phyloP scores from a whole-genome alignment of 2,797 vertebrate genomes.

The Ctenochaetus hawaiiensis region DNA sequence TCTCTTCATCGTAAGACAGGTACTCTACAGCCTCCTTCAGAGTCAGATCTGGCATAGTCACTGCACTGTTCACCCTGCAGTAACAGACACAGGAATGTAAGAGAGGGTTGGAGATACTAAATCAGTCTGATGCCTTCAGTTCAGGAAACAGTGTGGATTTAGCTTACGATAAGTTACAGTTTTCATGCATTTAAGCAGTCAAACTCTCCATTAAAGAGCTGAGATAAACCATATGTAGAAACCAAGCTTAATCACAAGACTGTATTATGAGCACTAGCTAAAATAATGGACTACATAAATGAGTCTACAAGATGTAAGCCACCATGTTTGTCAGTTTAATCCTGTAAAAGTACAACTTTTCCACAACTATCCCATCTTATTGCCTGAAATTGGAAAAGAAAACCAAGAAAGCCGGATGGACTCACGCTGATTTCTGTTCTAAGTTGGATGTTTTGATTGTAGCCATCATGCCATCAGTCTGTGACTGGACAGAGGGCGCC shows the following conservation, averaged over 20 bases:
- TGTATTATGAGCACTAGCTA: too few species aligned
- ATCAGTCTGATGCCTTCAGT: too few species aligned
- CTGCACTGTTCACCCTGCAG: conserved; percentile 73
- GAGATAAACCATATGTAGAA: too few species aligned
- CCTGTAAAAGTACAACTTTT: not conserved
- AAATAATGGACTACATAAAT: not conserved
- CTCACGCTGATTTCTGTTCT: conserved; percentile 72
- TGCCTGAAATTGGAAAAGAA: not conserved
- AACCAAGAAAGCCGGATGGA: conserved; percentile 4
- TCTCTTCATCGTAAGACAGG: conserved; percentile 85
- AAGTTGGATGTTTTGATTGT: conserved; percentile 54
- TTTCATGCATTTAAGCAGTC: too few species aligned
- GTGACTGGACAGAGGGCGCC: conserved; percentile 22
- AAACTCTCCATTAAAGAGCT: too few species aligned
- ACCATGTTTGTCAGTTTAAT: not conserved
- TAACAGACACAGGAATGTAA: not conserved
- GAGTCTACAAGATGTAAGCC: not conserved
- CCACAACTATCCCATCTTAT: not conserved
- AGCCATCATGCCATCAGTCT: conserved; percentile 44
- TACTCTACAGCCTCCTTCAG: conserved; percentile 89
- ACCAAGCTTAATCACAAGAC: too few species aligned
- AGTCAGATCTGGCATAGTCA: conserved; percentile 81
- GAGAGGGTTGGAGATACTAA: not conserved
- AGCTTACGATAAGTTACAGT: too few species aligned
- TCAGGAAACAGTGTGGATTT: not conserved